Conservation (phyloP, 1,140 invertebrate species). For the Sipha flava region DNA sequence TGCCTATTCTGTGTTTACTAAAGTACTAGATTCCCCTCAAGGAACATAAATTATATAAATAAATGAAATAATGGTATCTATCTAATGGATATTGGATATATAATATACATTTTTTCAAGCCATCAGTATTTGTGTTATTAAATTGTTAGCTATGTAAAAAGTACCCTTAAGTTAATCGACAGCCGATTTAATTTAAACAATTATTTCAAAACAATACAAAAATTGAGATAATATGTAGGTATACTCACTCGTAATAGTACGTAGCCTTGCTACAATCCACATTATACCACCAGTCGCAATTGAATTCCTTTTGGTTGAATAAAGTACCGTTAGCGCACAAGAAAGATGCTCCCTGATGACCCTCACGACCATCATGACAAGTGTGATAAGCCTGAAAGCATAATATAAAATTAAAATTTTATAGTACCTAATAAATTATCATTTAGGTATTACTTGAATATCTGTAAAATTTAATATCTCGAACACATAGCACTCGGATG, state of each 20-base stretch:
- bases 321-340: conserved; percentile 81
- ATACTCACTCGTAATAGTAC: conserved; percentile 53
- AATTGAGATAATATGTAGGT: not conserved
- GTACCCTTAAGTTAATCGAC: not conserved
- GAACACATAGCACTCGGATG: too few relatives aligned
- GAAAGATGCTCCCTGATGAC: conserved; percentile 68
- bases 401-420: not conserved
- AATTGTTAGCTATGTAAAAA: not conserved
- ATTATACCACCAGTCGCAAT: conserved; percentile 91
- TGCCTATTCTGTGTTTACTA: too few relatives aligned
- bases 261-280: conserved; percentile 67
- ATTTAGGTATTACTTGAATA: too few relatives aligned
- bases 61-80: not conserved
- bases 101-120: not conserved
- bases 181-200: not conserved
- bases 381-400: conserved; percentile 70
- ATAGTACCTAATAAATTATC: too few relatives aligned
- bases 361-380: conserved; percentile 72
- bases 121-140: not conserved
- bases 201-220: not conserved
- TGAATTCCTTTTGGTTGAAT: conserved; percentile 77
- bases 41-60: too few relatives aligned
- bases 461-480: too few relatives aligned
- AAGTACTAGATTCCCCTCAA: too few relatives aligned
- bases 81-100: not conserved